These are phyloP conservation scores for Saccopteryx bilineata DNA, from an alignment of 2,113 vertebrate species.

Conservation along the genomic window DNA sequence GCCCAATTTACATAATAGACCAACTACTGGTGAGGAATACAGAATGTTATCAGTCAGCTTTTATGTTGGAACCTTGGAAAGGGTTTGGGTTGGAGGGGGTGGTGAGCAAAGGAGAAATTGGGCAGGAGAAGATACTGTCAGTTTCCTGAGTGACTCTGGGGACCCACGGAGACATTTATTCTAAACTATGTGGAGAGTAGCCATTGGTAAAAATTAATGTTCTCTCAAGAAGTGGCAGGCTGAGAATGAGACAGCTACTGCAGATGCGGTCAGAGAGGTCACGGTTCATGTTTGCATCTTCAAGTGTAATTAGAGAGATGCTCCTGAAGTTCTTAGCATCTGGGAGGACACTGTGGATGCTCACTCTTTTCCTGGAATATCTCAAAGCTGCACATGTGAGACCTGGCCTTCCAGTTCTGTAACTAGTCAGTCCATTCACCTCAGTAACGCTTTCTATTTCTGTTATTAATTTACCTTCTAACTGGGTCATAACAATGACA, in stretches of 20 bases:
- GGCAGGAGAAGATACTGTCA: slow-evolving; percentile 20
- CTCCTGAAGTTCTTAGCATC: not conserved
- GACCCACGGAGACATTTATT: slow-evolving; percentile 41
- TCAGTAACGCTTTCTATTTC: not conserved
- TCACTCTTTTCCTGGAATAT: not conserved
- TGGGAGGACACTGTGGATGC: not conserved
- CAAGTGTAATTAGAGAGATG: slow-evolving; percentile 22
- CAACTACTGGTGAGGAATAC: slow-evolving; percentile 68
- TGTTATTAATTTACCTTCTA: not conserved
- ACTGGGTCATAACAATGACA: not conserved
- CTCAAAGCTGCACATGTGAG: not conserved
- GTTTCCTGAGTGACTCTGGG: slow-evolving; percentile 39
- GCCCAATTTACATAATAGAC: slow-evolving; percentile 77
- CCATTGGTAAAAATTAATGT: not conserved
- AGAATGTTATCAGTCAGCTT: slow-evolving; percentile 81
- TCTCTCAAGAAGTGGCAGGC: slow-evolving; percentile 40
- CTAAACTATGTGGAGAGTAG: not conserved
- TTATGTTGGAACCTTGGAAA: slow-evolving; percentile 56
- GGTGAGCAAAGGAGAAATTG: slow-evolving; percentile 56
- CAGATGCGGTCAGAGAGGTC: not conserved
- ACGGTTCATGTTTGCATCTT: not conserved
- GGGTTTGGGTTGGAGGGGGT: not conserved
- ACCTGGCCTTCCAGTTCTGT: not conserved
- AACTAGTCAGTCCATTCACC: not conserved
- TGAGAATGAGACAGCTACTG: slow-evolving; percentile 28